Evolutionary conservation across 2,113 vertebrate genomes (phyloP).

Genomic region (Stigmatopora argus): DNA sequence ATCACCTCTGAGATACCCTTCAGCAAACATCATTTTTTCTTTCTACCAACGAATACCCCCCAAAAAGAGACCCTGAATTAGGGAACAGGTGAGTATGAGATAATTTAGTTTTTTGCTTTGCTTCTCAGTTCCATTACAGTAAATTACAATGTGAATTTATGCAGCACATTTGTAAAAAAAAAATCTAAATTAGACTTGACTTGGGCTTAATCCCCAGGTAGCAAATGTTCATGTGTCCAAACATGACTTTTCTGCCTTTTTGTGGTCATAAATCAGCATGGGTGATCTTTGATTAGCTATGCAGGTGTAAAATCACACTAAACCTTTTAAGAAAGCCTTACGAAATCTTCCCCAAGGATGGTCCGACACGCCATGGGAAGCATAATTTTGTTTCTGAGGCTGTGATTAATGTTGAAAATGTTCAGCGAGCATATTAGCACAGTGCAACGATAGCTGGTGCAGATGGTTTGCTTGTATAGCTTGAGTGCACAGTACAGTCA

Average conservation of each 20-base stretch:
- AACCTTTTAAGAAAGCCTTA: conserved; percentile 9
- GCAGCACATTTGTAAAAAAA: not conserved
- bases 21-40: conserved; percentile 23
- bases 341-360: conserved; percentile 22
- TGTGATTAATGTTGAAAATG: conserved; percentile 37
- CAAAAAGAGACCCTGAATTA: not conserved
- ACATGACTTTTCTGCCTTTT: conserved; percentile 21
- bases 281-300: conserved; percentile 24
- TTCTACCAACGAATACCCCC: not conserved
- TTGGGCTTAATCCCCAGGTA: conserved; percentile 12
- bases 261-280: conserved; percentile 28
- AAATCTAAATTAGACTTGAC: conserved; percentile 26
- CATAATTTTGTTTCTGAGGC: conserved; percentile 36
- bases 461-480: conserved; percentile 14
- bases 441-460: conserved; percentile 17
- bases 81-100: conserved; percentile 1
- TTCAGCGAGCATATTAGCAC: conserved; percentile 22
- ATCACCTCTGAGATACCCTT: conserved; percentile 48
- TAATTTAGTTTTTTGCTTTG: not conserved
- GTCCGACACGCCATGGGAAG: conserved; percentile 16
- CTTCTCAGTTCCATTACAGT: not conserved
- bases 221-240: conserved; percentile 13
- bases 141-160: not conserved
- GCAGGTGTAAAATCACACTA: conserved; percentile 24
- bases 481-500: conserved; percentile 1